Percentiles rank a stretch among this genome's conserved stretches.
phyloP scores from a whole-genome alignment of 2,113 vertebrate genomes.

The Trogon surrucura region DNA sequence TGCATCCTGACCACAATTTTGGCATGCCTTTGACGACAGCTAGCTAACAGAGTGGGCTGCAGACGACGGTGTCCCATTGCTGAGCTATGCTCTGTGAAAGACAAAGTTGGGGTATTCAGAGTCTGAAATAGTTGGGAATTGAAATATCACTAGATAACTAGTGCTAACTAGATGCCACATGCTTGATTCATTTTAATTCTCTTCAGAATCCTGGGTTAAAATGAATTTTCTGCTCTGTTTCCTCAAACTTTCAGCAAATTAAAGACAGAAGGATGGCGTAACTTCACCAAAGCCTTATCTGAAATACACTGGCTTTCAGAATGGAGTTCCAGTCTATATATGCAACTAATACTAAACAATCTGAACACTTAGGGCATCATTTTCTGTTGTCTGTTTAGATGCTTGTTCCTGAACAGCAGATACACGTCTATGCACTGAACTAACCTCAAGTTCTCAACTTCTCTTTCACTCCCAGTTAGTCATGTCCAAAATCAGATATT shows the following conservation, averaged over 20 bases:
- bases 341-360: not conserved
- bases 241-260: not conserved
- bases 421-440: not conserved
- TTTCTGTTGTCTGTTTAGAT: not conserved
- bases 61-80: too few relatives aligned
- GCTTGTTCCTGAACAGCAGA: not conserved
- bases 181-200: not conserved
- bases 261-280: not conserved
- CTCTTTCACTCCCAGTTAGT: not conserved
- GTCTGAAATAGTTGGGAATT: not conserved
- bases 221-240: not conserved
- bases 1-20: rapidly evolving
- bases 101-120: not conserved
- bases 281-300: not conserved
- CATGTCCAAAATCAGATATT: not conserved
- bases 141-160: not conserved
- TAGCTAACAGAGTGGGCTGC: not conserved
- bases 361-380: not conserved
- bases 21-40: not conserved
- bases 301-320: not conserved
- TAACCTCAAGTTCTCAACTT: not conserved
- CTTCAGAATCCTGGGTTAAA: not conserved
- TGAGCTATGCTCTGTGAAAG: not conserved
- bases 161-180: not conserved
- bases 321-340: not conserved